Evolutionary conservation across 2,797 vertebrate genomes (phyloP).

Genomic region (Coluber constrictor): DNA sequence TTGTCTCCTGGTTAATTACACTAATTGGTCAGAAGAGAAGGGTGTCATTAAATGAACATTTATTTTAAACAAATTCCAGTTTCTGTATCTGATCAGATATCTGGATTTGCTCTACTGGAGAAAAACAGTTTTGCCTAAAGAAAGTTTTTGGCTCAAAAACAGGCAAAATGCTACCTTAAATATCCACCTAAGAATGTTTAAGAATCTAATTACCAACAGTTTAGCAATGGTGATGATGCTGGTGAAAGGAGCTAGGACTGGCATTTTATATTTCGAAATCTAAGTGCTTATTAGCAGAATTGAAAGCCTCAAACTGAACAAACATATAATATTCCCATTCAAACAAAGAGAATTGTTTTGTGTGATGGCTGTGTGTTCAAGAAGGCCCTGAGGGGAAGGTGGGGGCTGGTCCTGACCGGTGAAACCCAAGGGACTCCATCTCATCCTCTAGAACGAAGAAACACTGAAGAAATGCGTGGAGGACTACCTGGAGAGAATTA

Average conservation of each 20-base stretch:
- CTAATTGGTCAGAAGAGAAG: not conserved
- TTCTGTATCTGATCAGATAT: not conserved
- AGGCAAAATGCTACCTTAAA: not conserved
- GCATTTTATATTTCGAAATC: not conserved
- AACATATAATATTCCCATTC: not conserved
- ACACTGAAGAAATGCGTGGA: constrained; percentile 86
- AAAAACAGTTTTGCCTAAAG: not conserved
- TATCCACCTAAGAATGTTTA: not conserved
- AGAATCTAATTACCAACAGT: not conserved
- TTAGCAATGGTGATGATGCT: not conserved
- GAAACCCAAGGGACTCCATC: not conserved
- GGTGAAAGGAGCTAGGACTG: not conserved
- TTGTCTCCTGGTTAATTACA: not conserved
- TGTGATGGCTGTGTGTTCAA: not conserved
- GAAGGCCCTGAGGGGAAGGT: not conserved
- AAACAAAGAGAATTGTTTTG: not conserved
- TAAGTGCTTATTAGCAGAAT: not conserved
- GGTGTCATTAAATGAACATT: not conserved
- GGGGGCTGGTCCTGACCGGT: not conserved
- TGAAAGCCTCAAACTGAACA: not conserved
- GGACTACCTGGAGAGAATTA: constrained; percentile 80
- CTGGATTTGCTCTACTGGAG: not conserved
- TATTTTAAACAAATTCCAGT: not conserved
- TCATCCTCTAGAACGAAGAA: constrained; percentile 82
- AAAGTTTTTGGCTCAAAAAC: not conserved